Percentiles rank a stretch among this genome's conserved stretches.
These are phyloP conservation scores for Bos indicus DNA, from an alignment of 2,113 vertebrate genomes.

Conservation along the genomic window DNA sequence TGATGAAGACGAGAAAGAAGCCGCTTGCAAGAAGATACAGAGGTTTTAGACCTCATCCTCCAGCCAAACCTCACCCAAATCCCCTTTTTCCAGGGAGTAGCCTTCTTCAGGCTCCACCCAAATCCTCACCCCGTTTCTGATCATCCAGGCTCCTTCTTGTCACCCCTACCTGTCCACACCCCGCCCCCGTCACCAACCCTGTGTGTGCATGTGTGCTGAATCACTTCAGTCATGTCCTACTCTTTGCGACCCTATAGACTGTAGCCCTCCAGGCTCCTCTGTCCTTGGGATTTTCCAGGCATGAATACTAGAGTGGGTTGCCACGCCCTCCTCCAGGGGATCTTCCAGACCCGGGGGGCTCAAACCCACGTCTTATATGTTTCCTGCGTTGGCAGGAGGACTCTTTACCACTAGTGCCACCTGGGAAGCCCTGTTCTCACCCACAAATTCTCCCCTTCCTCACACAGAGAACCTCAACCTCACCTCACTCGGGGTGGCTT, in stretches of 20 bases:
- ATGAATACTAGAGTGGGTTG: not conserved
- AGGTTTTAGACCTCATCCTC: not conserved
- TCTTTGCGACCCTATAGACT: not conserved
- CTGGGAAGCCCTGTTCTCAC: not conserved
- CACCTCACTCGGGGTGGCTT: not conserved
- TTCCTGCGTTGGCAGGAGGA: not conserved
- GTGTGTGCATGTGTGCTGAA: not conserved
- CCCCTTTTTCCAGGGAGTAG: not conserved
- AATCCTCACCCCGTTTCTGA: not conserved
- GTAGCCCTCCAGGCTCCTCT: not conserved
- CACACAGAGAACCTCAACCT: not conserved
- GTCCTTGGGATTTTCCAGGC: not conserved
- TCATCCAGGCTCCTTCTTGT: no score
- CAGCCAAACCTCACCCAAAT: not conserved
- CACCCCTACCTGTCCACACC: not conserved
- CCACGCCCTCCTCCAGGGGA: not conserved
- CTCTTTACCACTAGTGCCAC: not conserved
- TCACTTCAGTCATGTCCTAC: not conserved
- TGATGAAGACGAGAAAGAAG: constrained; percentile 18
- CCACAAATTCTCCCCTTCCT: accelerated
- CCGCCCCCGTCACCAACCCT: not conserved
- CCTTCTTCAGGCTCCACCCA: not conserved
- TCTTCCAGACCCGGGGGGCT: not conserved
- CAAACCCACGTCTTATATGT: not conserved
- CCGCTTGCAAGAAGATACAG: not conserved